Percentiles rank a stretch among this genome's conserved stretches.
Conservation (phyloP, 2,113 vertebrate species). For the Nanorana parkeri region DNA sequence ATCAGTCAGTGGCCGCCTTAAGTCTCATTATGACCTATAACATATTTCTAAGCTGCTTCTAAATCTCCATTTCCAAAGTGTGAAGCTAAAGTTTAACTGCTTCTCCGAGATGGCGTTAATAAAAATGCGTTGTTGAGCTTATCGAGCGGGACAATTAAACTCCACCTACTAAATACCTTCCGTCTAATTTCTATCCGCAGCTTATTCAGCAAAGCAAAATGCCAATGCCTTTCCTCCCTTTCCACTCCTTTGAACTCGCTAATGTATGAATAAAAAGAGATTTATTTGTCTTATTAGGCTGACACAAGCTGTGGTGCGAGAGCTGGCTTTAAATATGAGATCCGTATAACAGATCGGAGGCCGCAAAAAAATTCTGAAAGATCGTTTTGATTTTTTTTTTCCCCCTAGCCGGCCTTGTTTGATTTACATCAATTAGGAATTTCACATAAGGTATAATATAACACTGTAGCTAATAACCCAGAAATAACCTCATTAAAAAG, state of each 20-base stretch:
- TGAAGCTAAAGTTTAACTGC: constrained; percentile 85
- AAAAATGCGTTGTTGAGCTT: constrained; percentile 76
- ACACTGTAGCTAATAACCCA: constrained; percentile 98
- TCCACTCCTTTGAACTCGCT: constrained; percentile 86
- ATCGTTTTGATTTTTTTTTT: constrained; percentile 81
- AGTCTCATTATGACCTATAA: constrained; percentile 39
- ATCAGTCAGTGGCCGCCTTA: background rate
- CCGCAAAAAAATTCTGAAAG: constrained; percentile 64
- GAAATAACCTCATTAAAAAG: constrained; percentile 99
- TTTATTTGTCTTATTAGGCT: constrained; percentile 78
- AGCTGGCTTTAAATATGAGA: constrained; percentile 68
- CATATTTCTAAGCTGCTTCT: constrained; percentile 59
- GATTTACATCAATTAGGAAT: constrained; percentile 97
- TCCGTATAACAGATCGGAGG: constrained; percentile 64
- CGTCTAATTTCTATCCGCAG: constrained; percentile 85
- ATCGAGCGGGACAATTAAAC: constrained; percentile 77
- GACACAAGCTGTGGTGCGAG: constrained; percentile 70
- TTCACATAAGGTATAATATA: constrained; percentile 94
- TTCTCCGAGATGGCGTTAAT: constrained; percentile 82
- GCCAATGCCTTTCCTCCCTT: constrained; percentile 85
- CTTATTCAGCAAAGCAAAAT: constrained; percentile 99
- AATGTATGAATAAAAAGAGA: constrained; percentile 85
- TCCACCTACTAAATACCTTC: constrained; percentile 77
- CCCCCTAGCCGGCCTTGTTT: constrained; percentile 83
- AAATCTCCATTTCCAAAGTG: constrained; percentile 63